These are phyloP conservation scores for Melitaea cinxia DNA, from an alignment of 1,140 invertebrate genomes.

Conservation along the genomic window DNA sequence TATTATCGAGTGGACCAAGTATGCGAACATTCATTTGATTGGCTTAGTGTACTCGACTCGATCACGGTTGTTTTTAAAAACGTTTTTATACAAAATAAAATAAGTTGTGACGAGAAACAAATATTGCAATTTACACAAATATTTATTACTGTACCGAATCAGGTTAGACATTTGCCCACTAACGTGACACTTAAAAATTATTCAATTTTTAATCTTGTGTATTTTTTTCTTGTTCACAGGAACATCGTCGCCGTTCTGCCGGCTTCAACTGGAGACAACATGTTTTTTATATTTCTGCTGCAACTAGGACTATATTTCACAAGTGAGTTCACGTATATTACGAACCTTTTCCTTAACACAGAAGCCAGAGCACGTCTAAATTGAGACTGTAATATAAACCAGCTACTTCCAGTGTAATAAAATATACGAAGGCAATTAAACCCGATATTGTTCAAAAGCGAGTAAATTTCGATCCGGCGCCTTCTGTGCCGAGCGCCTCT, in stretches of 20 bases:
- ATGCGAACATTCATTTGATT: no score
- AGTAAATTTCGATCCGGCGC: neutral
- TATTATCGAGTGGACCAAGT: no score
- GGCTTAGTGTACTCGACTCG: no score
- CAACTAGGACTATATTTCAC: constrained; percentile 6
- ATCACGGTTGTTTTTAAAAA: no score
- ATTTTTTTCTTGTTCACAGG: neutral
- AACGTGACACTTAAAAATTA: no score
- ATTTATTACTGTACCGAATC: no score
- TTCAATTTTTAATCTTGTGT: neutral
- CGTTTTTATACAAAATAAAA: no score
- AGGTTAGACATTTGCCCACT: no score
- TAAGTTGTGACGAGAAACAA: no score
- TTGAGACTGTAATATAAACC: neutral
- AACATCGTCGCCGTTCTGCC: neutral
- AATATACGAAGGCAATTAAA: constrained; percentile 5
- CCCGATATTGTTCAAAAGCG: constrained; percentile 9
- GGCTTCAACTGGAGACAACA: neutral
- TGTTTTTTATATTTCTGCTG: constrained; percentile 17
- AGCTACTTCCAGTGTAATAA: neutral
- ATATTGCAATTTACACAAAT: no score
- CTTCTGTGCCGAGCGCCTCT: neutral
- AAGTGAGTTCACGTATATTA: constrained; percentile 9
- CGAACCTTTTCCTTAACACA: neutral
- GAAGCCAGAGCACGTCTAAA: neutral